Evolutionary conservation across 2,888 invertebrate species (phyloP), one percentile per base, ranked within the genome.

Genomic region (Bellardia pandia): DNA sequence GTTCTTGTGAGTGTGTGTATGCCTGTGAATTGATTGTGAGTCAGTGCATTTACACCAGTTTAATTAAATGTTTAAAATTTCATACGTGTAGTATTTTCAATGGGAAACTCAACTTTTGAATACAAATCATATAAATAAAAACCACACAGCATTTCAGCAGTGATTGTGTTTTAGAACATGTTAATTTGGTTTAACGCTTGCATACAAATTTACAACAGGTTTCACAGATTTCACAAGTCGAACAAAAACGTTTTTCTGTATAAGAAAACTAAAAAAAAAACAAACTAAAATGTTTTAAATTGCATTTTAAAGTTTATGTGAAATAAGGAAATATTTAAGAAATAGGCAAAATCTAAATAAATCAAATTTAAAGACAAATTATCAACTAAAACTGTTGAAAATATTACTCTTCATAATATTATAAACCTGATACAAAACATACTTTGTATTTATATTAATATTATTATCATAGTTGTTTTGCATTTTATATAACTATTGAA

Each of bases 1-100:
- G 64, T 64, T n/a, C 23, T n/a, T 64, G 14, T 42, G 13, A 11
- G 30, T 30, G 11, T 13, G 13, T 8, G 11, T 4, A 1, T 42
- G 9, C 6, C 37, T 37, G 1, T 37, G 37, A 4, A 6, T 6
- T 37, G 37, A 45, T 6, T 40, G 7, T 48, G 1, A 30, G 13
- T 40, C 0, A 53, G 8, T 69, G 66, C n/a, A 64, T 33, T 69
- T 71, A 53, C 69, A 71, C 30, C 53, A 72, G 66, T 68, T 74
- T 74, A 74, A 74, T 81, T 81, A 81, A 81, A 81, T 74, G 74
- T 74, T 80, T 81, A 81, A 56, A 64, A 68, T 51, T 69, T 42
- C 37, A 74, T 64, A 72, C 64, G 80, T 79, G 79, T 33, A 53
- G 16, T 37, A 68, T 78, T 64, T 64, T 66, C 40, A 53, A 40